Base-by-base conservation (phyloP, 1,140 invertebrate species). In the Spodoptera litura region DNA sequence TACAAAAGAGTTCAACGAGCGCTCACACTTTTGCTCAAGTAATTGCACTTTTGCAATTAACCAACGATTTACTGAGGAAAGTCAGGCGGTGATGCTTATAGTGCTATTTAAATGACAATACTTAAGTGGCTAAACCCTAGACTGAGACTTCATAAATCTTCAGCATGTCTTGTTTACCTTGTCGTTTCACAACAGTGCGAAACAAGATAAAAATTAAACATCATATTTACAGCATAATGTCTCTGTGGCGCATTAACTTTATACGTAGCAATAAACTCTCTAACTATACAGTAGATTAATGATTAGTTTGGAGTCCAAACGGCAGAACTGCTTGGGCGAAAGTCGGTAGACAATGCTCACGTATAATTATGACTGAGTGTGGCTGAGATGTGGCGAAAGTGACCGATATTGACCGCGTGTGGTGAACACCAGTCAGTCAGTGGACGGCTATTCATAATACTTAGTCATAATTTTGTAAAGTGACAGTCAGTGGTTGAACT, bases 1-100 rank as follows among this genome's bases (percentile, higher is more conserved):
- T 86, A 89, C 78, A 89, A 89, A 89, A 89, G 88, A 89, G 85
- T 84, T 89, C 88, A 89, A 89, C 88, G 87, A 35, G 82, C 38
- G 71, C 62, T 20, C 9, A 11, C 27, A 44, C 6, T 13, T 8
- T n/a, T 58, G 12, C 5, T 12, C 27, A 44, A 4, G 8, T 27
- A 44, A 44, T 44, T 8, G 38, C 9, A 9, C 6, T 44, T 44
- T 44, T 44, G 9, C 38, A 44, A 44, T 44, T 8, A 44, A 44
- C 6, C 38, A 44, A 44, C 8, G 38, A 44, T 44, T 9, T 44
- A 44, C 1, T 44, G 6, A 44, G 8, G 38, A 44, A 44, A 44
- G 38, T 9, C 38, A 44, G 1, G 38, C 1, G 4, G 38, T 38
- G 3, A 44, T 44, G 38, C 35, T 38, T 5, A 38, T 38, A 38